phyloP scores from a whole-genome alignment of 2,113 vertebrate genomes.

The Peucedramus taeniatus region DNA sequence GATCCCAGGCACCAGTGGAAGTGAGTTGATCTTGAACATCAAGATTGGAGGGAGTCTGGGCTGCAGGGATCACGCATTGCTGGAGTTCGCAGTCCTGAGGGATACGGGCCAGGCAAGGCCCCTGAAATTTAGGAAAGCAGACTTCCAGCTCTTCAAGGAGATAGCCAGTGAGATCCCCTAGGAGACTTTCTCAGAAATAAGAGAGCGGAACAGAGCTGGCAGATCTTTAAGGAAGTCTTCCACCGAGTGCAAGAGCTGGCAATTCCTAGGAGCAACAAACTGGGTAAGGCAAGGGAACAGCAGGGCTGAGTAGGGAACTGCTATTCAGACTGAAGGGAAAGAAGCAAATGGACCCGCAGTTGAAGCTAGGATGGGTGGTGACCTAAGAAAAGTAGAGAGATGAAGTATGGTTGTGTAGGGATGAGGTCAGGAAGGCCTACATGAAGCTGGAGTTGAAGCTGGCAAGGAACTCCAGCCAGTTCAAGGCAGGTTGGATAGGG shows the following conservation, averaged over 20 bases:
- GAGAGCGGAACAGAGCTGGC: background rate
- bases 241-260: background rate
- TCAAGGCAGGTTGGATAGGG: background rate
- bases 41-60: background rate
- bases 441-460: background rate
- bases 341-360: background rate
- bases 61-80: background rate
- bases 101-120: background rate
- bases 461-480: background rate
- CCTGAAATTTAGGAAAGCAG: background rate
- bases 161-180: background rate
- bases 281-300: background rate
- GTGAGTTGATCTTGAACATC: background rate
- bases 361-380: too few species aligned
- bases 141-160: background rate
- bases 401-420: background rate
- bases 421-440: background rate
- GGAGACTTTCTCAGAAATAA: background rate
- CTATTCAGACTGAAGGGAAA: background rate
- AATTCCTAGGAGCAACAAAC: background rate
- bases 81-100: background rate
- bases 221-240: background rate
- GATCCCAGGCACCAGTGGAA: background rate
- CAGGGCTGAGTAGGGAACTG: background rate
- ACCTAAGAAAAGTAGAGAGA: background rate